Base-by-base conservation (phyloP, 1,140 invertebrate genomes). In the Bombus confusus region DNA sequence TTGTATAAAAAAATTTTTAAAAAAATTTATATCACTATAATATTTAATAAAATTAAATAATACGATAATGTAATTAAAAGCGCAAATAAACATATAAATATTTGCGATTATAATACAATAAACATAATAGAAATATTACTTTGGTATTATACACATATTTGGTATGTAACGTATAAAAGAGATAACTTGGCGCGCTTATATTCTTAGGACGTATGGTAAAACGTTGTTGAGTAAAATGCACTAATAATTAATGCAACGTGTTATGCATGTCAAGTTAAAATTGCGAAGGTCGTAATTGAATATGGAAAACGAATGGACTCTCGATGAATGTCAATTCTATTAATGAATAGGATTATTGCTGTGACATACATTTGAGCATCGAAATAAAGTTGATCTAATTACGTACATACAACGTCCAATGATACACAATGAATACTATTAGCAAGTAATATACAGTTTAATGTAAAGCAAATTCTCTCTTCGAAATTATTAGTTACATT, bases 201-300 rank as follows among this genome's bases (percentile, higher is more conserved):
- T 41, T n/a, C 3, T 37, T 25, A 39, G 1, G 0, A 18, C 47
- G 18, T 34, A 34, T n/a, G n/a, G 25, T n/a, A 43, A 39, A 57
- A 57, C 31, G 31, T 62, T 31, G 37, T 31, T 28, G 15, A 28
- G 12, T 25, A 43, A n/a, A 80, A 57, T 28, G n/a, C 18, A 52
- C 73, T 25, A 83, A 83, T 76, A 76, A 83, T 83, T 83, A 83
- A 68, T 47, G 10, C 34, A 31, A 76, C 62, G 62, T 68, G 73
- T 34, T 34, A 47, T 18, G 81, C 81, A 68, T 57, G 10, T 37
- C n/a, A 73, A 83, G 52, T 39, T 9, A 3, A 68, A 62, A 34
- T n/a, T 68, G 15, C 28, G 81, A 83, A 83, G 73, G 81, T 5
- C 73, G 43, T 25, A 15, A 39, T 77, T 52, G 43, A 75, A 59